Evolutionary conservation across 1,140 invertebrate genomes (phyloP), one percentile per base, ranked within the genome.

Genomic region (Lycorma delicatula): DNA sequence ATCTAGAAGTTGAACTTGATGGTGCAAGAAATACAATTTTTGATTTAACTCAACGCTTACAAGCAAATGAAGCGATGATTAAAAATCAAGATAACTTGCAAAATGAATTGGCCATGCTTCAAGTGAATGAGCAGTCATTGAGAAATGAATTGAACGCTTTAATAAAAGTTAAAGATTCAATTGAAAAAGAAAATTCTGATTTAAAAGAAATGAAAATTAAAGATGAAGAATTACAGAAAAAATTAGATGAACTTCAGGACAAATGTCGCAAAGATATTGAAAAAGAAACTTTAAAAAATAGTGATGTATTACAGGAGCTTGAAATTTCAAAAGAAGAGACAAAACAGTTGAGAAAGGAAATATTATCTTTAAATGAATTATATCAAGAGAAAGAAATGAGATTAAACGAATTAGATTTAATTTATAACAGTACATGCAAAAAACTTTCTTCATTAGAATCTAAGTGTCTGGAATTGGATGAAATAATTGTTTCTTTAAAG

Each of bases 11-110:
- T 2, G 61, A 63, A 36, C 29, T 54, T 18, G 28, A 31, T 12
- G 34, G 28, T 11, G 57, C 50, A 28, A 53, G 31, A 20, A 38
- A 27, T 50, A 27, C 60, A 11, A 25, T 60, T 1, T 29, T 53
- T 12, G n/a, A 27, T 13, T 31, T 60, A 25, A 38, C 41, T 28
- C 13, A 20, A 4, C 34, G 44, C 27, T 18, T 63, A 16, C 29
- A 54, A 12, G 46, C 49, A 12, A 16, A 38, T 2, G 54, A 63
- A 44, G 61, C 58, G 1, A 49, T 49, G 6, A 36, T 49, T 9
- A 53, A 49, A 52, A 60, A 63, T 41, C 54, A 62, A 26, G 58
- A 62, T 36, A 62, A 62, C 31, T 22, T 62, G 20, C 47, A 59
- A n/a, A 59, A 51, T 41, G 61, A 62, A 26, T 38, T 41, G 7